These are phyloP conservation scores for Phylloscopus whistleri DNA, from an alignment of 2,113 vertebrate genomes.

Conservation along the genomic window DNA sequence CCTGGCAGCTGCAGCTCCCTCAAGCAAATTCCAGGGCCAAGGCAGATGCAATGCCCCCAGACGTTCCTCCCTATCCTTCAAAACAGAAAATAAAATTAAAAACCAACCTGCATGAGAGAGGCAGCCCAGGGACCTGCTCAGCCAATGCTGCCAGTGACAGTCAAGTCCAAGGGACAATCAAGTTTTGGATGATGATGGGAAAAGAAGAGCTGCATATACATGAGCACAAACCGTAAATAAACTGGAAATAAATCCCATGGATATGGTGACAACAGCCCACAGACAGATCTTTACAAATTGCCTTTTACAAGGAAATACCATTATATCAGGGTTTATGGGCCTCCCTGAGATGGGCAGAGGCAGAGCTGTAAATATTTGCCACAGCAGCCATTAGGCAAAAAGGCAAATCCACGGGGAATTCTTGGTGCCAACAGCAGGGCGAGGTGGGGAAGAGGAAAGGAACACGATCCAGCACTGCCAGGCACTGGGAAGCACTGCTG, in stretches of 20 bases:
- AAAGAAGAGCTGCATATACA: not conserved
- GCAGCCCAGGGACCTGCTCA: not conserved
- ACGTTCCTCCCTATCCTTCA: not conserved
- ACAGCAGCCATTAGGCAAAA: not conserved
- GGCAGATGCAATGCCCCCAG: not conserved
- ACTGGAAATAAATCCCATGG: slow-evolving; percentile 14
- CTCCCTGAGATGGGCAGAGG: not conserved
- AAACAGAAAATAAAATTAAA: not conserved
- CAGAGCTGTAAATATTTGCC: not conserved
- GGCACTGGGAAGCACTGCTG: not conserved
- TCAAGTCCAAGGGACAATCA: not conserved
- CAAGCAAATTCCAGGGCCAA: not conserved
- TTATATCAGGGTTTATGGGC: slow-evolving; percentile 5
- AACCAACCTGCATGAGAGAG: not conserved
- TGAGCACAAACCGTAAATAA: not conserved
- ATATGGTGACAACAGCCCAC: slow-evolving; percentile 21
- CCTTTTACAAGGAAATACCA: slow-evolving; percentile 47
- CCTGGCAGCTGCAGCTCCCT: not conserved
- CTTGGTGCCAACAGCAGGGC: not conserved
- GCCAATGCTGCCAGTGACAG: not conserved
- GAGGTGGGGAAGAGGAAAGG: not conserved
- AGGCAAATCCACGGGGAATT: not conserved
- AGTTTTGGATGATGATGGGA: not conserved
- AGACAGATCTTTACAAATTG: slow-evolving; percentile 38
- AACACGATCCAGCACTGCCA: accelerated